Conservation (phyloP, 2,113 vertebrate species). For the Apodemus speciosus region DNA sequence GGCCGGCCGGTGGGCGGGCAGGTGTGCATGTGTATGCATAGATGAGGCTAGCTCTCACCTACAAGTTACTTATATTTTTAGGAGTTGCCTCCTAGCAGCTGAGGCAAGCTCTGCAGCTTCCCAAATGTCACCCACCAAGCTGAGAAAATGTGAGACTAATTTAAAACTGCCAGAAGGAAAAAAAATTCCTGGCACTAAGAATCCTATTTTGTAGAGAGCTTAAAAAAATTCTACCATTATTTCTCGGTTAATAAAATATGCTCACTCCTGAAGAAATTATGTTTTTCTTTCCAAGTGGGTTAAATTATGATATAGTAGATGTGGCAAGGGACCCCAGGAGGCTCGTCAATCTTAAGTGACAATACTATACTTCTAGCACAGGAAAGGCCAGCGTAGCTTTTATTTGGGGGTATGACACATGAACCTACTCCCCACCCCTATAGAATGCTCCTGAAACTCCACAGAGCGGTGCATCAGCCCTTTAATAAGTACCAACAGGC, state of each 20-base stretch:
- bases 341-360: background rate
- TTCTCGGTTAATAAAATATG: background rate
- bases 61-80: conserved; percentile 42
- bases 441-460: background rate
- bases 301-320: background rate
- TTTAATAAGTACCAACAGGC: background rate
- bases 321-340: background rate
- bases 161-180: background rate
- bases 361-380: background rate
- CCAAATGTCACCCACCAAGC: background rate
- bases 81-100: conserved; percentile 11
- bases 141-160: conserved; percentile 32
- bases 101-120: conserved; percentile 11
- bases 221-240: background rate
- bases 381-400: background rate
- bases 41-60: background rate
- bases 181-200: background rate
- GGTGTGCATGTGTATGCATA: rapidly evolving
- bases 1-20: too few species aligned
- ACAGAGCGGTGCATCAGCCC: rapidly evolving
- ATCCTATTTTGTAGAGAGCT: background rate
- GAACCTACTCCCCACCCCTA: too few species aligned
- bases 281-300: background rate
- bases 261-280: conserved; percentile 4
- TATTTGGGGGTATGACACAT: rapidly evolving